Conservation (phyloP, 1,140 invertebrate genomes). For the Zeugodacus cucurbitae region DNA sequence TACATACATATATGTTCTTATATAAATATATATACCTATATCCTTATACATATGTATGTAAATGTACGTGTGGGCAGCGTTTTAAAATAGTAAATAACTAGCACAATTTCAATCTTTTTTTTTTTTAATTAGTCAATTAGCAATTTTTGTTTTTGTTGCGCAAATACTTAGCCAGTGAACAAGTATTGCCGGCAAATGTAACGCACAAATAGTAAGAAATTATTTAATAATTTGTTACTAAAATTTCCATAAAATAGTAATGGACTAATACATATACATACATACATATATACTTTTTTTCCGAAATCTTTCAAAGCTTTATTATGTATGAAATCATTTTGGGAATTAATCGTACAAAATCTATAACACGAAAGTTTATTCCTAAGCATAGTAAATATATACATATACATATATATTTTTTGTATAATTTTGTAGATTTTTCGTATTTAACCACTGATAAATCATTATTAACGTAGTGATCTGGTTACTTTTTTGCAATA, state of each 20-base stretch:
- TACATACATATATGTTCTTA: no score
- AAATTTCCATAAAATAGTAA: neutral
- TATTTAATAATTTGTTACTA: neutral
- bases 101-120: neutral
- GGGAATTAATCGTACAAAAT: no score
- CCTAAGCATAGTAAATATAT: no score
- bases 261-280: neutral
- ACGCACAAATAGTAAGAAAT: constrained; percentile 5
- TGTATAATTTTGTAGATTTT: neutral
- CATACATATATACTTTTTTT: neutral
- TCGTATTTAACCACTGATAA: neutral
- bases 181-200: neutral
- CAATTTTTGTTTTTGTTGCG: neutral
- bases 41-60: no score
- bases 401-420: neutral
- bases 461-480: neutral
- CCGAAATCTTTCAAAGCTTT: no score
- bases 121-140: constrained; percentile 20
- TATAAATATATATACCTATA: no score
- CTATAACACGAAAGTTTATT: no score
- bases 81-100: neutral
- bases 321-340: no score
- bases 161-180: neutral
- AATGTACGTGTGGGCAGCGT: neutral
- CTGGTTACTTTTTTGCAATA: constrained; percentile 3